These are phyloP conservation scores for Apamea anceps DNA, from an alignment of 2,888 invertebrate species.

Conservation along the genomic window DNA sequence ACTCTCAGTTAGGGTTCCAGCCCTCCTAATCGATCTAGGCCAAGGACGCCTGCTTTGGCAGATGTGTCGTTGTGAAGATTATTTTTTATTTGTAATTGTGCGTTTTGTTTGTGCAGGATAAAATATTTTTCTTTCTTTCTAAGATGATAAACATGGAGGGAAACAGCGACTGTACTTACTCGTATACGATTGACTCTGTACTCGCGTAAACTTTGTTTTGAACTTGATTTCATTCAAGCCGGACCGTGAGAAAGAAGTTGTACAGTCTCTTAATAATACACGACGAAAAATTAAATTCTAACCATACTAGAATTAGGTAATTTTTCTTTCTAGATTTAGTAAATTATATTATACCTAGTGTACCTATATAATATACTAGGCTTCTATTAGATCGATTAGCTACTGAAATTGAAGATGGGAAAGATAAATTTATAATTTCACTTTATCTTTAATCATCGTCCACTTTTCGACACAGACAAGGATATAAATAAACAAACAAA, in stretches of 20 bases:
- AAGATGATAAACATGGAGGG: not conserved
- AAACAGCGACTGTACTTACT: not conserved
- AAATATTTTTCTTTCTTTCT: no score
- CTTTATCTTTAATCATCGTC: not conserved
- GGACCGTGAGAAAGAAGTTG: not conserved
- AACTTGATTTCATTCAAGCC: not conserved
- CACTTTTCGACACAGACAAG: no score
- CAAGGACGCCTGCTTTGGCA: conserved; percentile 44
- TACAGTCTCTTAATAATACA: not conserved
- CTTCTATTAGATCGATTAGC: not conserved
- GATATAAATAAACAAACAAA: no score
- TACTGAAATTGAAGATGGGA: not conserved
- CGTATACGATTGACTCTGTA: not conserved
- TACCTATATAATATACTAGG: no score
- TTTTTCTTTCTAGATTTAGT: not conserved
- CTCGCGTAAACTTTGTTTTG: not conserved
- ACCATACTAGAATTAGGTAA: not conserved
- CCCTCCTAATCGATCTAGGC: conserved; percentile 28
- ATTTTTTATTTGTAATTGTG: no score
- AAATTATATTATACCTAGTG: not conserved
- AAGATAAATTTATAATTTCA: not conserved
- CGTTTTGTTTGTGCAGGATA: no score
- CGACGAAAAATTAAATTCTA: not conserved
- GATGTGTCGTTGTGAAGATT: conserved; percentile 18
- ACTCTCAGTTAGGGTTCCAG: conserved; percentile 25